Evolutionary conservation across 2,888 invertebrate species (phyloP).

Genomic region (Polydesmus complanatus): DNA sequence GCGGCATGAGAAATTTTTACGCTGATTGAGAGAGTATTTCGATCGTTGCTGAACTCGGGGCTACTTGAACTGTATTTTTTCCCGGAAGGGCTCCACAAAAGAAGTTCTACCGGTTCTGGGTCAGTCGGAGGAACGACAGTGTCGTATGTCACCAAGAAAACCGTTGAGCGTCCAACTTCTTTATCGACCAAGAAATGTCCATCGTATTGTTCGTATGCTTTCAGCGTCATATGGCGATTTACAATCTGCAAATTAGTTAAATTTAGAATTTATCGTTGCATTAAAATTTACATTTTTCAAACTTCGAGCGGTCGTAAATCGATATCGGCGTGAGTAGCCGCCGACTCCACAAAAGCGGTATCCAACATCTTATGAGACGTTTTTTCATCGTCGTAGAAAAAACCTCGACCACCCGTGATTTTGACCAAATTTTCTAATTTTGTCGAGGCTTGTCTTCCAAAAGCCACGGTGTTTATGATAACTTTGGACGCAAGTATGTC

Average conservation of each 20-base stretch:
- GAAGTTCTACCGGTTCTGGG: conserved; percentile 4
- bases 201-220: conserved; percentile 3
- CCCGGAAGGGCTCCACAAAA: conserved; percentile 19
- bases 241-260: conserved; percentile 14
- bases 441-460: conserved; percentile 17
- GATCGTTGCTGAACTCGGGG: conserved; percentile 18
- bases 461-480: conserved; percentile 20
- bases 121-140: conserved; percentile 1
- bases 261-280: background rate
- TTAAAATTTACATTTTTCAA: background rate
- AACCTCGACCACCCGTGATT: conserved; percentile 20
- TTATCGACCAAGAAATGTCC: conserved; percentile 17
- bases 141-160: conserved; percentile 18
- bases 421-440: conserved; percentile 18
- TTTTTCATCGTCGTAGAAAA: conserved; percentile 15
- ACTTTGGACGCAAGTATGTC: conserved; percentile 21
- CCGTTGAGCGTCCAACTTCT: conserved; percentile 20
- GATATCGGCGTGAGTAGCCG: conserved; percentile 22
- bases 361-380: conserved; percentile 17
- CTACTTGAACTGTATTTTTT: conserved; percentile 17
- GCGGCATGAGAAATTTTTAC: conserved; percentile 20
- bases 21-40: conserved; percentile 18
- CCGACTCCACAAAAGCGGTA: conserved; percentile 20
- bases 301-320: conserved; percentile 22
- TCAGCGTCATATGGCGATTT: conserved; percentile 9